Evolutionary conservation across 1,140 invertebrate species (phyloP).

Genomic region (Drosophila teissieri): DNA sequence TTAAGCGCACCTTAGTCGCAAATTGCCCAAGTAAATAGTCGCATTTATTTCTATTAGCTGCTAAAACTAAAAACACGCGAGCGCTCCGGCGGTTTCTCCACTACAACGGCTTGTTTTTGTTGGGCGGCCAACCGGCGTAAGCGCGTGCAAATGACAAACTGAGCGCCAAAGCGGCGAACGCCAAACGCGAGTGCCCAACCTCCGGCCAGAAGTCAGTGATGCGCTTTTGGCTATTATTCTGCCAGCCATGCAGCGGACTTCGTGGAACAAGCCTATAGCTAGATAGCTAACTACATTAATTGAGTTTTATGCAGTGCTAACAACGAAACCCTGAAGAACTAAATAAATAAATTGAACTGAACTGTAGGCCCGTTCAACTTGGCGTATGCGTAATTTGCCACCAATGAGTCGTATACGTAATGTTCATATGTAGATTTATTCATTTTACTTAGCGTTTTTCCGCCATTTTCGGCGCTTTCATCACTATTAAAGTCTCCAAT

Average conservation of each 20-base stretch:
- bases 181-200: constrained; percentile 7
- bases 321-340: no score
- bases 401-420: constrained; percentile 8
- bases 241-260: not conserved
- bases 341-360: no score
- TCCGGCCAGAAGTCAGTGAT: constrained; percentile 9
- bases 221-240: constrained; percentile 9
- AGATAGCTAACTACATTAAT: no score
- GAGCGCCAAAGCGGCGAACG: constrained; percentile 66
- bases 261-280: no score
- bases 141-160: constrained; percentile 78
- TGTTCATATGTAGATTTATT: no score
- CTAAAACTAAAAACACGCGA: constrained; percentile 58
- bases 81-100: not conserved
- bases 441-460: constrained; percentile 2
- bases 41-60: constrained; percentile 49
- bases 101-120: not conserved
- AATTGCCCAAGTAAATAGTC: constrained; percentile 51
- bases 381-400: not conserved
- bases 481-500: not conserved
- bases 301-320: no score
- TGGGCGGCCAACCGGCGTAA: constrained; percentile 66
- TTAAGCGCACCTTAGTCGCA: constrained; percentile 17
- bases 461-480: constrained; percentile 1
- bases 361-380: not conserved